phyloP scores from a whole-genome alignment of 2,888 invertebrate genomes.

The Caradrina kadenii region DNA sequence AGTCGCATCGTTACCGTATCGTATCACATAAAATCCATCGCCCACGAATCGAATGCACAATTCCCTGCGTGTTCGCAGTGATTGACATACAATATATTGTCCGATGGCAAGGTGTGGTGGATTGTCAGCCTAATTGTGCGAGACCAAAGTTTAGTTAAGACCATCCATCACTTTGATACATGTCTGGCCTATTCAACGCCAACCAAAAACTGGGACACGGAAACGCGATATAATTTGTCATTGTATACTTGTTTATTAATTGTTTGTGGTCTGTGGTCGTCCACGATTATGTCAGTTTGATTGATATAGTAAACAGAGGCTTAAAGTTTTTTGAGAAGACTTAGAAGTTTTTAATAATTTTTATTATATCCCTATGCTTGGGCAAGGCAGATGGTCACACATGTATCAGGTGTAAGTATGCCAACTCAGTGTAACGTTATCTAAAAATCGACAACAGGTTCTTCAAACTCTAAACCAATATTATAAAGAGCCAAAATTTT shows the following conservation, averaged over 20 bases:
- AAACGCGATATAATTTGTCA: constrained; percentile 80
- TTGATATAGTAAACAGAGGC: constrained; percentile 30
- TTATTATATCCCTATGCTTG: too few relatives aligned
- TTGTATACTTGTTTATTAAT: constrained; percentile 68
- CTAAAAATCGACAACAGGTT: too few relatives aligned
- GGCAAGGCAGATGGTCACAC: too few relatives aligned
- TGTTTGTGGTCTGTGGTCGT: constrained; percentile 50
- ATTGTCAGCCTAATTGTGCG: constrained; percentile 83
- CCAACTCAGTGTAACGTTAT: too few relatives aligned
- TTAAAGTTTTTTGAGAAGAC: background rate
- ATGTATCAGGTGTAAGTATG: background rate
- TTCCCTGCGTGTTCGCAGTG: constrained; percentile 79
- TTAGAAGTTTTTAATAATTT: background rate
- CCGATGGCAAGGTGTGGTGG: constrained; percentile 84
- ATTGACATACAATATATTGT: constrained; percentile 87
- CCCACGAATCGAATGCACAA: constrained; percentile 57
- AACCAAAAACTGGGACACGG: constrained; percentile 79
- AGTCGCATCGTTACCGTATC: constrained; percentile 42
- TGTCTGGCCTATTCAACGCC: constrained; percentile 78
- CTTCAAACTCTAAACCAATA: too few relatives aligned
- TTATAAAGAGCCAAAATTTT: too few relatives aligned
- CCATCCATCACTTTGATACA: constrained; percentile 82
- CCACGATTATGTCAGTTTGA: constrained; percentile 57
- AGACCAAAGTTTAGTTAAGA: constrained; percentile 77
- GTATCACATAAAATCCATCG: constrained; percentile 26